A percentile compares a stretch with the other conserved stretches of the same genome.
Conservation (phyloP, 1,140 invertebrate genomes). For the Magallana ariakensis region DNA sequence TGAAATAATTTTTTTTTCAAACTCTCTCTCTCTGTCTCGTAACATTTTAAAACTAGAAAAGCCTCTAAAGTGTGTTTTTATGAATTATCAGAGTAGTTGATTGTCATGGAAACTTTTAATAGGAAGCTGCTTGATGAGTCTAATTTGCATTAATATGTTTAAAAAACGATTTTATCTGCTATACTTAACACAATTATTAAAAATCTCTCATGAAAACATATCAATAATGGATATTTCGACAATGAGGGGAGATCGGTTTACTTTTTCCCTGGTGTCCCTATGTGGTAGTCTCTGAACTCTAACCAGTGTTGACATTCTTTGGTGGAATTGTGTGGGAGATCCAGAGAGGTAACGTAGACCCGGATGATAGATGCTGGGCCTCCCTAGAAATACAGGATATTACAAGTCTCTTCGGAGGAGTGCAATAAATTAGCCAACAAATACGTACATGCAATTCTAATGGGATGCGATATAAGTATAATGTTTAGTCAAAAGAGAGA, state of each 20-base stretch:
- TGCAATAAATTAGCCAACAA: not conserved
- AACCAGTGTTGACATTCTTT: not conserved
- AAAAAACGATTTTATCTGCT: no score
- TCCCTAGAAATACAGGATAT: not conserved
- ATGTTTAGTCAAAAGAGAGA: not conserved
- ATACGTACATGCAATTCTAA: not conserved
- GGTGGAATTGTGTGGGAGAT: not conserved
- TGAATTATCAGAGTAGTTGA: no score
- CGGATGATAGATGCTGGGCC: not conserved
- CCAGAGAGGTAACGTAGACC: not conserved
- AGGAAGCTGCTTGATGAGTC: no score
- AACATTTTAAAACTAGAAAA: no score
- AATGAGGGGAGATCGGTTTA: not conserved
- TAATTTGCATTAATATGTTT: no score
- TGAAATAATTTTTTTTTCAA: no score
- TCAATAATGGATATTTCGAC: no score
- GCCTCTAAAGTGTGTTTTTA: no score
- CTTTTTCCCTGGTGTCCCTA: not conserved
- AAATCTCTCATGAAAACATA: no score
- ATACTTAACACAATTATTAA: no score
- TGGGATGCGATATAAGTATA: not conserved
- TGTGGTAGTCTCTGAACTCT: not conserved
- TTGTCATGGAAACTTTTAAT: no score
- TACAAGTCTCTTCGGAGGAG: not conserved
- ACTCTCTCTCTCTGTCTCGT: no score